Percentiles rank a stretch among this genome's conserved stretches.
Conservation (phyloP, 2,797 vertebrate genomes). For the Rhincodon typus region DNA sequence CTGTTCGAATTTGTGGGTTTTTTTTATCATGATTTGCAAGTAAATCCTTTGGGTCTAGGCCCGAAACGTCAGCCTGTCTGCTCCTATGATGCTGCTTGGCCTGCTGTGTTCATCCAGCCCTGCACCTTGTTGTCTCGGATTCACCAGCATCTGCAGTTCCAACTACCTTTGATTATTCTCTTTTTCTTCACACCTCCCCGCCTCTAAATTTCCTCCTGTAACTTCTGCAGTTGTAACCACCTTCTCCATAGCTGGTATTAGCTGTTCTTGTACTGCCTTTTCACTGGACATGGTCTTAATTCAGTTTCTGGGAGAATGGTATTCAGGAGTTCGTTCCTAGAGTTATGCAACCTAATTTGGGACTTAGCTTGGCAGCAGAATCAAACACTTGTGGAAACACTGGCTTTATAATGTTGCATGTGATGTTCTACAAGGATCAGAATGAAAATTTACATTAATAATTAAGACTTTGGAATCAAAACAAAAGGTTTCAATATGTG, state of each 20-base stretch:
- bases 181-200: background rate
- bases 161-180: background rate
- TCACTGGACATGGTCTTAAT: background rate
- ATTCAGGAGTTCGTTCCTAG: background rate
- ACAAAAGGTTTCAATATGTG: background rate
- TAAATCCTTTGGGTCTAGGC: too few relatives aligned
- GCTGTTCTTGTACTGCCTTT: background rate
- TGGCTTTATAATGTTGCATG: background rate
- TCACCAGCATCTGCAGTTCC: too few relatives aligned
- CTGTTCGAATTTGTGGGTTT: background rate
- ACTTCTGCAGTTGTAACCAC: background rate
- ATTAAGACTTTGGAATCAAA: background rate
- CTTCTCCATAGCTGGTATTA: background rate
- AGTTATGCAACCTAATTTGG: background rate
- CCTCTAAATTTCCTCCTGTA: background rate
- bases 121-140: too few relatives aligned
- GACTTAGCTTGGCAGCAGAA: background rate
- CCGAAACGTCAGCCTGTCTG: too few relatives aligned
- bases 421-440: background rate
- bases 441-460: background rate
- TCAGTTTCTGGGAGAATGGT: background rate
- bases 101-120: too few relatives aligned
- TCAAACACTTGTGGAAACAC: background rate
- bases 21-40: background rate
- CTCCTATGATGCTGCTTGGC: too few relatives aligned